These are phyloP conservation scores for Grammomys surdaster DNA, from an alignment of 2,113 vertebrate genomes.

Conservation along the genomic window DNA sequence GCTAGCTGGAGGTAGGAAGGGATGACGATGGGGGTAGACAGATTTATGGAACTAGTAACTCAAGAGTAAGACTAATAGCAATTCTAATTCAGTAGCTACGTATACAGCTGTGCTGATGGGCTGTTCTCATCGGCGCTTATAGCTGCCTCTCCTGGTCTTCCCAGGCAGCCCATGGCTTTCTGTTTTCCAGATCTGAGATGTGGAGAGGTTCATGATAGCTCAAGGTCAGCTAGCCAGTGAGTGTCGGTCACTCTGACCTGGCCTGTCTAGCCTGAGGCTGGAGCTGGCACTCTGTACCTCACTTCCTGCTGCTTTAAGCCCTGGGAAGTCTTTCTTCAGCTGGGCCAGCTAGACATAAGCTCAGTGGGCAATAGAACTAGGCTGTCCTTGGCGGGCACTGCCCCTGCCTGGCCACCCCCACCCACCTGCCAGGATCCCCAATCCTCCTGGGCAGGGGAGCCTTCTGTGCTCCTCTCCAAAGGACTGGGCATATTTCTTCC, in stretches of 20 bases:
- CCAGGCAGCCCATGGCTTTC: not conserved
- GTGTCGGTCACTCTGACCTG: conserved; percentile 48
- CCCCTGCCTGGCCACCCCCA: conserved; percentile 2
- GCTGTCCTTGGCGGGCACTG: conserved; percentile 61
- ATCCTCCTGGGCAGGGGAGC: not conserved
- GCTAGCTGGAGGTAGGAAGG: too few relatives aligned
- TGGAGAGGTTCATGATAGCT: not conserved
- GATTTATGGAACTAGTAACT: not conserved
- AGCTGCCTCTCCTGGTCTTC: not conserved
- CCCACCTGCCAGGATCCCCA: conserved; percentile 63
- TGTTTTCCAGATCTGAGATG: not conserved
- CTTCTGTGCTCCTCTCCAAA: conserved; percentile 77
- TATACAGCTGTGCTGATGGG: not conserved
- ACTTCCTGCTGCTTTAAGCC: conserved; percentile 72
- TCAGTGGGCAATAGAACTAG: conserved; percentile 32
- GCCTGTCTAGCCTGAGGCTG: conserved; percentile 51
- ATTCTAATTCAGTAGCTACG: too few relatives aligned
- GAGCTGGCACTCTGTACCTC: conserved; percentile 52
- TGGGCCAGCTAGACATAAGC: conserved; percentile 76
- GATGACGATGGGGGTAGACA: not conserved
- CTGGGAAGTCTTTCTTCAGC: conserved; percentile 67
- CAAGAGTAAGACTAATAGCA: not conserved
- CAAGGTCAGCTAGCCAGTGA: conserved; percentile 58
- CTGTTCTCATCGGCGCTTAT: rapidly evolving
- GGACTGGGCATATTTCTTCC: conserved; percentile 78